Evolutionary conservation across 2,797 vertebrate species (phyloP).

Genomic region (Tadarida brasiliensis): DNA sequence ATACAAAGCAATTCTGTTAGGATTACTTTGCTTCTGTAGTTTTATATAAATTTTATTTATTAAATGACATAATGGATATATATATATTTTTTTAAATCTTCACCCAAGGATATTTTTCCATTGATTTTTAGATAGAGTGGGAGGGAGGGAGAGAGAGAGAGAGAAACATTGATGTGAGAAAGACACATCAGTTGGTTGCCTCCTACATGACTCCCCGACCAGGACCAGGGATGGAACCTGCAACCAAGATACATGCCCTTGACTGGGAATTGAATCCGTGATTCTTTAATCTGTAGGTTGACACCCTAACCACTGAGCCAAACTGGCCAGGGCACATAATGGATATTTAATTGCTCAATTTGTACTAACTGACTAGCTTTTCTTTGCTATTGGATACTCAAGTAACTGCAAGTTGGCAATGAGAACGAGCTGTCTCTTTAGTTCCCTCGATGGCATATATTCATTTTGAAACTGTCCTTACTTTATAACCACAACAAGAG

Average conservation of each 20-base stretch:
- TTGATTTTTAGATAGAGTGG: too few relatives aligned
- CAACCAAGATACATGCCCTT: too few relatives aligned
- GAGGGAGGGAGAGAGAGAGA: too few relatives aligned
- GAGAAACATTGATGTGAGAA: too few relatives aligned
- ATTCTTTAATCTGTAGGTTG: too few relatives aligned
- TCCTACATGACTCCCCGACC: too few relatives aligned
- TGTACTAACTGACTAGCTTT: not conserved
- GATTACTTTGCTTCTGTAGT: not conserved
- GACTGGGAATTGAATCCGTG: too few relatives aligned
- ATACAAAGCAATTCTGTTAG: not conserved
- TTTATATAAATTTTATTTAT: slow-evolving; percentile 4
- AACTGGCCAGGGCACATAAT: not conserved
- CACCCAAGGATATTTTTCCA: too few relatives aligned
- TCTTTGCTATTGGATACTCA: not conserved
- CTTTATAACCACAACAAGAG: not conserved
- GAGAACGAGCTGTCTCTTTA: not conserved
- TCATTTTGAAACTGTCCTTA: not conserved
- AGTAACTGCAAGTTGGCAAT: not conserved
- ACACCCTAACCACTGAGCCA: too few relatives aligned
- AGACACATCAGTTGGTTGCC: too few relatives aligned
- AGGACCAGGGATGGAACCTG: too few relatives aligned
- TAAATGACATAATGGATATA: not conserved
- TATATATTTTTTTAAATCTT: too few relatives aligned
- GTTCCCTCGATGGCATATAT: not conserved
- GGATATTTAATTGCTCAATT: slow-evolving; percentile 20